Conservation (phyloP, 2,113 vertebrate species). For the Sylvia atricapilla region DNA sequence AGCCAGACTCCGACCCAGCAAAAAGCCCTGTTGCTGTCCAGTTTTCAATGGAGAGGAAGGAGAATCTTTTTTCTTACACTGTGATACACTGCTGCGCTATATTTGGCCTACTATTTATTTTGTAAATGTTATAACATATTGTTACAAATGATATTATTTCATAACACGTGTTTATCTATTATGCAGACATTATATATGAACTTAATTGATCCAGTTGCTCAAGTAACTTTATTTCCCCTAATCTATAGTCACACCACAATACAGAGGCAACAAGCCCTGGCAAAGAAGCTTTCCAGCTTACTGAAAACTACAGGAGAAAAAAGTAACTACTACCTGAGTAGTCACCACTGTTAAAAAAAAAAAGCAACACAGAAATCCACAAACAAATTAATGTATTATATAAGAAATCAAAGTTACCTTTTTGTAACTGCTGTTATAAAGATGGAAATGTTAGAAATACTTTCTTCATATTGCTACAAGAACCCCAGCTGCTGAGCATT, state of each 20-base stretch:
- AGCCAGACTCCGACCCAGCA: background rate
- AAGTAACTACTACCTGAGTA: background rate
- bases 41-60: background rate
- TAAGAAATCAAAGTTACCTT: background rate
- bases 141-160: background rate
- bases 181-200: background rate
- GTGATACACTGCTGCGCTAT: background rate
- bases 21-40: background rate
- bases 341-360: background rate
- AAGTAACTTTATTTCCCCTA: background rate
- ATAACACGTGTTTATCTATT: background rate
- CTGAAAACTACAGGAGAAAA: background rate
- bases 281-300: background rate
- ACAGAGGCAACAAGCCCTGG: background rate
- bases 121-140: background rate
- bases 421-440: background rate
- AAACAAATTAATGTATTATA: background rate
- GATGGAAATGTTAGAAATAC: conserved; percentile 7
- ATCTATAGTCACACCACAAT: background rate
- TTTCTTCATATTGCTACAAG: conserved; percentile 19
- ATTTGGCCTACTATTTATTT: background rate
- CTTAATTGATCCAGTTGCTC: background rate
- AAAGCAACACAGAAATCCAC: background rate
- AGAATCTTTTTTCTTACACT: background rate
- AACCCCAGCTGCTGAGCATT: conserved; percentile 23